Evolutionary conservation across 37 sponge, comb jelly and placozoan species (phyloP).

Genomic region (Bolinopsis microptera): DNA sequence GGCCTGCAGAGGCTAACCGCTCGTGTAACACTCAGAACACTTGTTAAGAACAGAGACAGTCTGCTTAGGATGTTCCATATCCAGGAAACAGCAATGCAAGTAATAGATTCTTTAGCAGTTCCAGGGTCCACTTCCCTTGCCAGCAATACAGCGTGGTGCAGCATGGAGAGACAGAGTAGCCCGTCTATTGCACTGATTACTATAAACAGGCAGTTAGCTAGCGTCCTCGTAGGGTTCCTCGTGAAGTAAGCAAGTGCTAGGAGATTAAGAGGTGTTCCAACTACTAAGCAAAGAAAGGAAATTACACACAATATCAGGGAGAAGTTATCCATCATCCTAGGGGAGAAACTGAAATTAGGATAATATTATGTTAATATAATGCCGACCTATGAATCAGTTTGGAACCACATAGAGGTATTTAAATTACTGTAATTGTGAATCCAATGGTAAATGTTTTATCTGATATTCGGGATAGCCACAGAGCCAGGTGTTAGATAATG

Average conservation of each 20-base stretch:
- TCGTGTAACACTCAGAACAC: not conserved
- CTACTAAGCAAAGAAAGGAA: not conserved
- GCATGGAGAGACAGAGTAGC: not conserved
- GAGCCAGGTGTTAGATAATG: too few relatives aligned
- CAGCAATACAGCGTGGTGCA: not conserved
- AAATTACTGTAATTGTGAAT: too few relatives aligned
- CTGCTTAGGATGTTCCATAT: not conserved
- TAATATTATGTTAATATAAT: too few relatives aligned
- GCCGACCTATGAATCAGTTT: too few relatives aligned
- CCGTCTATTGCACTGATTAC: not conserved
- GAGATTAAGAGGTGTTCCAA: not conserved
- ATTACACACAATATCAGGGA: not conserved
- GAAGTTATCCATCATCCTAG: not conserved
- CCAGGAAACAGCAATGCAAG: not conserved
- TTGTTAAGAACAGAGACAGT: not conserved
- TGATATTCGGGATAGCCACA: too few relatives aligned
- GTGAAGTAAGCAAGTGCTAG: not conserved
- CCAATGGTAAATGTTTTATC: too few relatives aligned
- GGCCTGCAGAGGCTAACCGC: not conserved
- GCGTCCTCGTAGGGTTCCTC: not conserved
- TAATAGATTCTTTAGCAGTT: not conserved
- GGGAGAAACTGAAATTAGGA: too few relatives aligned
- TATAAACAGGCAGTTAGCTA: not conserved
- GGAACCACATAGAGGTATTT: too few relatives aligned
- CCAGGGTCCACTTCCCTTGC: not conserved